Percentiles rank a stretch among this genome's conserved stretches.
Evolutionary conservation across 2,888 invertebrate species (phyloP).

Genomic region (Hydroisotoma schaefferi): DNA sequence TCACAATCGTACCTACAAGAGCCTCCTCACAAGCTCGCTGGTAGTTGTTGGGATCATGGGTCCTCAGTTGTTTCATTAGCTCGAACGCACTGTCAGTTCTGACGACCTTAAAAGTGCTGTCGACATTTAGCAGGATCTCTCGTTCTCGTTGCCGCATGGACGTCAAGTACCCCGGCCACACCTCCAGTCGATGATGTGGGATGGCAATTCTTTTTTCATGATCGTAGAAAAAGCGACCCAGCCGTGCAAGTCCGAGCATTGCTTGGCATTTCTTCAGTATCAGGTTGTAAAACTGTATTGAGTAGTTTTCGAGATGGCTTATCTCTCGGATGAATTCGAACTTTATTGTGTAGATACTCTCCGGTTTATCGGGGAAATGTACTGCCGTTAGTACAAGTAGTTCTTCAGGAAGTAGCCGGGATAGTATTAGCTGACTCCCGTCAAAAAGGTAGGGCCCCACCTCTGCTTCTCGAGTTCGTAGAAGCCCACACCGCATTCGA

Average conservation of each 20-base stretch:
- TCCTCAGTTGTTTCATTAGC: background rate
- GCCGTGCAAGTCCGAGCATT: background rate
- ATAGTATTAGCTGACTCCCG: background rate
- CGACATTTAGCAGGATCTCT: background rate
- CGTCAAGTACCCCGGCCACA: background rate
- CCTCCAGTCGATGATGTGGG: background rate
- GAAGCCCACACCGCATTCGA: background rate
- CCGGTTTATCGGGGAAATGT: background rate
- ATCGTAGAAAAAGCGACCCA: slow-evolving; percentile 1
- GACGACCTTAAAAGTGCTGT: background rate
- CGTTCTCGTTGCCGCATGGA: slow-evolving; percentile 5
- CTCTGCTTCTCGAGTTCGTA: background rate
- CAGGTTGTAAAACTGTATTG: background rate
- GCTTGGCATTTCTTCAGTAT: background rate
- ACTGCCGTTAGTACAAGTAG: background rate
- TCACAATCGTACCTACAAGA: background rate
- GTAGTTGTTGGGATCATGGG: background rate
- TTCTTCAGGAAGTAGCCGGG: background rate
- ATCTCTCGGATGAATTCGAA: background rate
- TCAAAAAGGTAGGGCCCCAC: slow-evolving; percentile 2
- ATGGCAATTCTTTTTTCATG: too few species aligned
- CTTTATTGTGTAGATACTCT: background rate
- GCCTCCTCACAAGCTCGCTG: background rate
- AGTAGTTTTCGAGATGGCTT: background rate
- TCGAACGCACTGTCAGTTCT: background rate